phyloP scores from a whole-genome alignment of 2,888 invertebrate species.

The Hoplodrina blanda region DNA sequence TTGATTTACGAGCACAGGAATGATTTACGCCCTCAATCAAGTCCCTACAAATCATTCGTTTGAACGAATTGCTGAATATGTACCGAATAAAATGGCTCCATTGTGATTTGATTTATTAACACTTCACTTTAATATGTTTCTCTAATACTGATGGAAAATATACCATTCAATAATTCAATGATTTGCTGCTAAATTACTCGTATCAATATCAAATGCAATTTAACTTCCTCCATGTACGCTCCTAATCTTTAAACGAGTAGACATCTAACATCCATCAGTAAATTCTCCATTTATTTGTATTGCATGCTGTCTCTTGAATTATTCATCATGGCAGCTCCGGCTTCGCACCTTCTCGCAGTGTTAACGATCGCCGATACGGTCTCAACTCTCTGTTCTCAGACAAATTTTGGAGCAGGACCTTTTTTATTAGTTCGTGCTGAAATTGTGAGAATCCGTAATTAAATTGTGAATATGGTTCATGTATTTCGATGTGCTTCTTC shows the following conservation, averaged over 20 bases:
- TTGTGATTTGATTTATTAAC: slow-evolving; percentile 19
- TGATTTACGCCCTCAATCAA: slow-evolving; percentile 41
- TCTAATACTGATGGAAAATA: background rate
- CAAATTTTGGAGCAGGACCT: slow-evolving; percentile 33
- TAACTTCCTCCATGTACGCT: slow-evolving; percentile 13
- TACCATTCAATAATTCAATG: background rate
- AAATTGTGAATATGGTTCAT: background rate
- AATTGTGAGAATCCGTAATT: slow-evolving; percentile 3
- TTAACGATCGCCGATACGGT: slow-evolving; percentile 47
- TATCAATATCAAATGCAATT: slow-evolving; percentile 17
- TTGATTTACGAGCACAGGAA: slow-evolving; percentile 30
- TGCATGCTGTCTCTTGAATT: slow-evolving; percentile 49
- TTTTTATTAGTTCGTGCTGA: slow-evolving; percentile 17
- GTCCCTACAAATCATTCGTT: slow-evolving; percentile 40
- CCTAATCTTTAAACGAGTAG: slow-evolving; percentile 20
- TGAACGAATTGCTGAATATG: slow-evolving; percentile 33
- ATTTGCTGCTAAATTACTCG: background rate
- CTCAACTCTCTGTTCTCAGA: slow-evolving; percentile 29
- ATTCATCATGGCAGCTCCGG: slow-evolving; percentile 47
- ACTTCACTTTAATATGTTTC: slow-evolving; percentile 4
- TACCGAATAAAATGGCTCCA: slow-evolving; percentile 6
- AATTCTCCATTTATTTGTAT: slow-evolving; percentile 46
- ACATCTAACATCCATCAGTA: slow-evolving; percentile 32
- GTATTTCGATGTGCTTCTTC: background rate
- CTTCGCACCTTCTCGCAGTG: slow-evolving; percentile 43